Evolutionary conservation across 2,888 invertebrate genomes (phyloP).

Genomic region (Gymnosoma rotundatum): DNA sequence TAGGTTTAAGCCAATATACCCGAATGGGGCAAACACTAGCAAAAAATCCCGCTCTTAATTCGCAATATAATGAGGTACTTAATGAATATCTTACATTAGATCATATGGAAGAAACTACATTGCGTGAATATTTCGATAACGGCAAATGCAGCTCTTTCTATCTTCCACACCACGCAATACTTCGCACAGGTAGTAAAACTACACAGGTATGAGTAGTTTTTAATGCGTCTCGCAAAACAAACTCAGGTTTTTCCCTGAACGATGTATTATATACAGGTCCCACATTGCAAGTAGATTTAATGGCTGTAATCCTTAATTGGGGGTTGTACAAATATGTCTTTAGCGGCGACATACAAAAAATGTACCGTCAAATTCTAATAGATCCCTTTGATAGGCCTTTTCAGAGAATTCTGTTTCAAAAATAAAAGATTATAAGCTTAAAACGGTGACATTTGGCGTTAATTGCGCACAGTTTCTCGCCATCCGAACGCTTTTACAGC

Average conservation of each 20-base stretch:
- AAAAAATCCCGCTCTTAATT: neutral
- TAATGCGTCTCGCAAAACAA: too few species aligned
- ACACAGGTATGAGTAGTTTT: too few species aligned
- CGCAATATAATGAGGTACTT: slow-evolving; percentile 17
- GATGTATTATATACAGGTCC: slow-evolving; percentile 14
- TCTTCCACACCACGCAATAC: too few species aligned
- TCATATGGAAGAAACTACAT: slow-evolving; percentile 25
- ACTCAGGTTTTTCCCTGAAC: neutral
- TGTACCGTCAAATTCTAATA: too few species aligned
- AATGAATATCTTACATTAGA: neutral
- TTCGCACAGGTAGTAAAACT: too few species aligned
- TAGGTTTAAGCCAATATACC: neutral
- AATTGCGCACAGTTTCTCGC: neutral
- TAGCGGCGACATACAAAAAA: neutral
- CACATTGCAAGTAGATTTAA: slow-evolving; percentile 10
- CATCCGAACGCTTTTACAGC: slow-evolving; percentile 5
- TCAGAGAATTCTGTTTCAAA: slow-evolving; percentile 9
- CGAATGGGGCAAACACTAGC: neutral
- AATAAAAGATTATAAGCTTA: neutral
- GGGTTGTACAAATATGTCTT: slow-evolving; percentile 28
- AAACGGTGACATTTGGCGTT: too few species aligned
- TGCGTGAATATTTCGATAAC: neutral
- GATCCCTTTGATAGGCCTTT: neutral
- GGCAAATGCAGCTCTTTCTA: neutral
- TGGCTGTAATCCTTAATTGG: slow-evolving; percentile 13